These are phyloP conservation scores for Drosophila peninsularis DNA, from an alignment of 2,888 invertebrate genomes.

Conservation along the genomic window DNA sequence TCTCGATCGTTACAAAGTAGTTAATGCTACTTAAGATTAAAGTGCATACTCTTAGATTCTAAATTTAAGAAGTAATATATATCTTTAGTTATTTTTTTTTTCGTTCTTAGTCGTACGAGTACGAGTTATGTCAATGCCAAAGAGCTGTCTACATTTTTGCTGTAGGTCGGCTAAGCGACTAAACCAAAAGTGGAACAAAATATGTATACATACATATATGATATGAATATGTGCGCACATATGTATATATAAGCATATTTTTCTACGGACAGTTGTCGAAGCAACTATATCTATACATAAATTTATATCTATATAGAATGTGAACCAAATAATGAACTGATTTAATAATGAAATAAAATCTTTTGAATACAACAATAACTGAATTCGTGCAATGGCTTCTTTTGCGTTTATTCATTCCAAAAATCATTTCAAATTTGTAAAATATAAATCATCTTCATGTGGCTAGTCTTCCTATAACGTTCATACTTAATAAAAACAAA, in stretches of 20 bases:
- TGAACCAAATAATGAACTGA: slow-evolving; percentile 49
- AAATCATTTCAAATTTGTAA: background rate
- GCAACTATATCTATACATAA: slow-evolving; percentile 30
- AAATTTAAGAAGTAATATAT: slow-evolving; percentile 38
- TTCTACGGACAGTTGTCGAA: slow-evolving; percentile 42
- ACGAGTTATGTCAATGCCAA: slow-evolving; percentile 60
- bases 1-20: slow-evolving; percentile 32
- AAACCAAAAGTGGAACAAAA: slow-evolving; percentile 57
- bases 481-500: slow-evolving; percentile 35
- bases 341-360: slow-evolving; percentile 54
- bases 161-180: slow-evolving; percentile 47
- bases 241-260: slow-evolving; percentile 34
- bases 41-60: slow-evolving; percentile 61
- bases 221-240: slow-evolving; percentile 22
- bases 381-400: slow-evolving; percentile 1
- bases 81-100: slow-evolving; percentile 54
- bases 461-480: background rate
- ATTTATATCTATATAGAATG: slow-evolving; percentile 30
- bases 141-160: slow-evolving; percentile 50
- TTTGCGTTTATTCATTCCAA: slow-evolving; percentile 14
- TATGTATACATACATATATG: slow-evolving; percentile 6
- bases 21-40: slow-evolving; percentile 50
- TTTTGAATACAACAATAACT: slow-evolving; percentile 32
- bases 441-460: slow-evolving; percentile 1
- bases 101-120: slow-evolving; percentile 34